phyloP scores from a whole-genome alignment of 1,140 invertebrate species.

The Temnothorax nylanderi region DNA sequence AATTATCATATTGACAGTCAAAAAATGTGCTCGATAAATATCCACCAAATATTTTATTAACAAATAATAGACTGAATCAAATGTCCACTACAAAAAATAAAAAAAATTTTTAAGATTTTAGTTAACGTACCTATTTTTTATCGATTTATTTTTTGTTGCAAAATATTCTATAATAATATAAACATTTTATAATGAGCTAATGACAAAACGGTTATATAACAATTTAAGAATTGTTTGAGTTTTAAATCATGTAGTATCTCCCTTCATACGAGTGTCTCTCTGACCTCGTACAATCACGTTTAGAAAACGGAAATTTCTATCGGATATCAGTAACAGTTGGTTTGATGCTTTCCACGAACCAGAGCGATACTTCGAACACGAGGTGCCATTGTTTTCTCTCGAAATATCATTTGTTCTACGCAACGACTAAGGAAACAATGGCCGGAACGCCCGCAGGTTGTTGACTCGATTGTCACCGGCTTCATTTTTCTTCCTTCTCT shows the following conservation, averaged over 20 bases:
- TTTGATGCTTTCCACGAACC: constrained; percentile 66
- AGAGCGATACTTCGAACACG: constrained; percentile 65
- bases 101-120: background rate
- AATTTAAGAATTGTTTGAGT: background rate
- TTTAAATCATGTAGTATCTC: background rate
- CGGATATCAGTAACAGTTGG: constrained; percentile 60
- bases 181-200: background rate
- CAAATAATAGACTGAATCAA: background rate
- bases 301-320: constrained; percentile 51
- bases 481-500: constrained; percentile 64
- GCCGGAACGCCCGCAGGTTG: constrained; percentile 77
- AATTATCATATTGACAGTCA: constrained; percentile 12
- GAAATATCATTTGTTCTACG: constrained; percentile 73
- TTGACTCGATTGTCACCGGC: constrained; percentile 78
- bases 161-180: background rate
- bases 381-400: constrained; percentile 74
- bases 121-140: background rate
- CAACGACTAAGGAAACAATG: constrained; percentile 72
- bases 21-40: background rate
- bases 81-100: background rate
- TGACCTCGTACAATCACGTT: constrained; percentile 13
- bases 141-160: background rate
- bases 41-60: background rate
- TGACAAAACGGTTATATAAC: background rate
- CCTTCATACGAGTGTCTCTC: background rate